A percentile compares a stretch with the other conserved stretches of the same genome.
These are phyloP conservation scores for Falco punctatus DNA, from an alignment of 2,113 vertebrate genomes.

Conservation along the genomic window DNA sequence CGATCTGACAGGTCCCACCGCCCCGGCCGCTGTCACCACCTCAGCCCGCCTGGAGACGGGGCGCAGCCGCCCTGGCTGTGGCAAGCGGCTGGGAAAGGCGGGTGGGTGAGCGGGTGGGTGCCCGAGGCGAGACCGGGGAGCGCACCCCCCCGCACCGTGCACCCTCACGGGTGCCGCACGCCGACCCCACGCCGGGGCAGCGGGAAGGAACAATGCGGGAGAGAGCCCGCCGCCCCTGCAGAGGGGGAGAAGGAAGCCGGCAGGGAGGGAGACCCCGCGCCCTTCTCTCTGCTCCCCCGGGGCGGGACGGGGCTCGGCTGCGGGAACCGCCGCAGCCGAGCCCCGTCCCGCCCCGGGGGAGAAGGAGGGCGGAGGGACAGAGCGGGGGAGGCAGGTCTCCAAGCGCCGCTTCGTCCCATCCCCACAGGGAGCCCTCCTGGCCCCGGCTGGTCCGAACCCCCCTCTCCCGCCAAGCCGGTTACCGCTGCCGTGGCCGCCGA, in stretches of 20 bases:
- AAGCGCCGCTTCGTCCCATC: background rate
- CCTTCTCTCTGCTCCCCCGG: background rate
- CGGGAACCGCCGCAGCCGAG: background rate
- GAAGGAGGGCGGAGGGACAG: background rate
- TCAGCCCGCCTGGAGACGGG: background rate
- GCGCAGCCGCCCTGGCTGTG: background rate
- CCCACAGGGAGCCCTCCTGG: background rate
- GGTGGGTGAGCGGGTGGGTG: background rate
- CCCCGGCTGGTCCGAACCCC: background rate
- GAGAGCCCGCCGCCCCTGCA: background rate
- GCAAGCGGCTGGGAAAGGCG: background rate
- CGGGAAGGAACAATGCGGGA: conserved; percentile 10
- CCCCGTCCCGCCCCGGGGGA: background rate
- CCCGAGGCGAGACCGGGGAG: background rate
- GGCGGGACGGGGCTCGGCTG: background rate
- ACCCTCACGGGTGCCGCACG: background rate
- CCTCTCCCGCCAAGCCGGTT: conserved; percentile 25
- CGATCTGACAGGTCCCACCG: background rate
- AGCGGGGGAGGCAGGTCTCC: background rate
- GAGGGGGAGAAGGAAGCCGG: background rate
- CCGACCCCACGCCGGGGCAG: background rate
- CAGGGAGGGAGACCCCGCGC: background rate
- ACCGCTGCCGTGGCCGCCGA: conserved; percentile 58
- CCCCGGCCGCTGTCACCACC: background rate
- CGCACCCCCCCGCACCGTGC: background rate